phyloP scores from a whole-genome alignment of 2,888 invertebrate genomes.

The Xanthia togata region DNA sequence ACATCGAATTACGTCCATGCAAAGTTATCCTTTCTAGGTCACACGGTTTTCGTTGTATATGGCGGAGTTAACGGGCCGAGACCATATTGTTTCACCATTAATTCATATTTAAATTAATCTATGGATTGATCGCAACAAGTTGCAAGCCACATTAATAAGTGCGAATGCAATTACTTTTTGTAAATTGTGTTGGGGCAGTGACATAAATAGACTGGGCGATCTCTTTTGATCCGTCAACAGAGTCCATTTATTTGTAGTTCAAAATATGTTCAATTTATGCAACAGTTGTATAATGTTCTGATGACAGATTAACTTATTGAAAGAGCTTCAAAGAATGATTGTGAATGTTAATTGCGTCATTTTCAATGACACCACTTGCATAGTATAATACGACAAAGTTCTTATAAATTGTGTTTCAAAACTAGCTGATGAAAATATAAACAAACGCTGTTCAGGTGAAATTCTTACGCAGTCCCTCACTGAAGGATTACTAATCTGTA shows the following conservation, averaged over 20 bases:
- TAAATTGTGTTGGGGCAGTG: not conserved
- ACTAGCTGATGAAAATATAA: not conserved
- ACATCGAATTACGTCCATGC: constrained; percentile 11
- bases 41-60: constrained; percentile 27
- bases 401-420: not conserved
- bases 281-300: not conserved
- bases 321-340: not conserved
- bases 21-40: constrained; percentile 31
- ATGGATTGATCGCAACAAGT: constrained; percentile 8
- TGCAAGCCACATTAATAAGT: not conserved
- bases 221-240: not conserved
- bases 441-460: not conserved
- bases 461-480: not conserved
- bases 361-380: not conserved
- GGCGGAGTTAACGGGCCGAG: constrained; percentile 42
- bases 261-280: not conserved
- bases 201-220: not conserved
- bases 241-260: not conserved
- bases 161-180: not conserved
- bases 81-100: constrained; percentile 30
- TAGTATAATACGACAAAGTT: not conserved
- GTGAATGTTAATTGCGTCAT: not conserved
- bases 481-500: not conserved
- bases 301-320: not conserved
- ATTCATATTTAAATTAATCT: constrained; percentile 42